These are phyloP conservation scores for Vulpes lagopus DNA, from an alignment of 2,113 vertebrate species.

Conservation along the genomic window DNA sequence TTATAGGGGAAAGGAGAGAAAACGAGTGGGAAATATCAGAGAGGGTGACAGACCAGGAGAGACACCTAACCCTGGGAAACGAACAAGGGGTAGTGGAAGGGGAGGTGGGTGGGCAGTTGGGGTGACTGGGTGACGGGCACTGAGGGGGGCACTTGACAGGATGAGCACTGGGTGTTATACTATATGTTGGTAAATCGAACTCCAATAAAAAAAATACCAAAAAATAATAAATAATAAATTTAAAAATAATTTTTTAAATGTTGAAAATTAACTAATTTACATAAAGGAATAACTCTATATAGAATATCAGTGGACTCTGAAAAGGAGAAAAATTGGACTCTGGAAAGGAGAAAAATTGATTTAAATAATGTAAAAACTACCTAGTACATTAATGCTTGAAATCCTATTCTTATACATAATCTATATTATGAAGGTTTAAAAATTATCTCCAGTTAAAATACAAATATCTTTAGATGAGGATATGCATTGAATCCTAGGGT, in stretches of 20 bases:
- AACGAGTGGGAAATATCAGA: no score
- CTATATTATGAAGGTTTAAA: neutral
- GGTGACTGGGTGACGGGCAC: no score
- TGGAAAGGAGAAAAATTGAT: neutral
- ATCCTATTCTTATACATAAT: neutral
- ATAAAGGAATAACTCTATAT: neutral
- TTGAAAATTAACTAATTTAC: constrained; percentile 36
- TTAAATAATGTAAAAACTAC: neutral
- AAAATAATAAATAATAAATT: no score
- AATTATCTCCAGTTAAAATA: neutral
- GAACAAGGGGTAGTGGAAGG: no score
- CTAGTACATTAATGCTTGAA: neutral
- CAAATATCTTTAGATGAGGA: neutral
- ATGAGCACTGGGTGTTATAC: no score
- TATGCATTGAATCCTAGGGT: neutral
- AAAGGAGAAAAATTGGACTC: neutral
- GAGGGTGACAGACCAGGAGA: no score
- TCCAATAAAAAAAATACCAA: no score
- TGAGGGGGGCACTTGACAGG: no score
- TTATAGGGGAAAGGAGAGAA: no score
- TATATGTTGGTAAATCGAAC: no score
- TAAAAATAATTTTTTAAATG: neutral
- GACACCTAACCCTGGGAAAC: no score
- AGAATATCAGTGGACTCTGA: neutral
- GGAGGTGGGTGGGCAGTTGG: no score